Percentiles rank a stretch among this genome's conserved stretches.
Conservation (phyloP, 2,888 invertebrate genomes). For the Myopa tessellatipennis region DNA sequence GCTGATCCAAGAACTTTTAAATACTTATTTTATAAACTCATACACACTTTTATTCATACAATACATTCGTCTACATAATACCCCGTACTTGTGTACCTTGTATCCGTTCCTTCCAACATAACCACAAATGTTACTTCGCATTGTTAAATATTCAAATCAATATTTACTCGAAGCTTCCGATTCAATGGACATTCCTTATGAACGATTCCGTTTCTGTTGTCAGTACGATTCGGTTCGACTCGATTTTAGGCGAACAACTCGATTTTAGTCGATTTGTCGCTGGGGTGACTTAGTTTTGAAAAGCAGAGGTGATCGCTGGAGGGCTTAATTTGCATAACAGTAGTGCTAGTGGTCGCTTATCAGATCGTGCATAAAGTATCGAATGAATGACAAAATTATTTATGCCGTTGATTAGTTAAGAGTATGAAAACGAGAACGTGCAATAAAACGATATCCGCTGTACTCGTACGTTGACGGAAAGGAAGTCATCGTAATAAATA, state of each 20-base stretch:
- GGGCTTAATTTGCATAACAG: neutral
- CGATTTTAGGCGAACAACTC: neutral
- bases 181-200: too few species aligned
- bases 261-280: neutral
- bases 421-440: neutral
- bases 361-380: neutral
- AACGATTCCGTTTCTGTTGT: neutral
- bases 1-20: too few species aligned
- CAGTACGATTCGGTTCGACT: neutral
- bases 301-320: neutral
- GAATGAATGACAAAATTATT: neutral
- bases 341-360: neutral
- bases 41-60: too few species aligned
- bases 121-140: too few species aligned
- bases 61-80: too few species aligned
- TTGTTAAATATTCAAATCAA: too few species aligned
- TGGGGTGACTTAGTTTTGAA: neutral
- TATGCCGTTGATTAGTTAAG: slow-evolving; percentile 3
- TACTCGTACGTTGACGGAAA: neutral
- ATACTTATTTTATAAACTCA: too few species aligned
- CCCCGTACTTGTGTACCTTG: too few species aligned
- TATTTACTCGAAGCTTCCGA: too few species aligned
- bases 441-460: neutral
- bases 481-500: neutral
- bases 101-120: too few species aligned